Percentiles rank a stretch among this genome's conserved stretches.
phyloP scores from a whole-genome alignment of 2,888 invertebrate species.

The Eristalis intricaria region DNA sequence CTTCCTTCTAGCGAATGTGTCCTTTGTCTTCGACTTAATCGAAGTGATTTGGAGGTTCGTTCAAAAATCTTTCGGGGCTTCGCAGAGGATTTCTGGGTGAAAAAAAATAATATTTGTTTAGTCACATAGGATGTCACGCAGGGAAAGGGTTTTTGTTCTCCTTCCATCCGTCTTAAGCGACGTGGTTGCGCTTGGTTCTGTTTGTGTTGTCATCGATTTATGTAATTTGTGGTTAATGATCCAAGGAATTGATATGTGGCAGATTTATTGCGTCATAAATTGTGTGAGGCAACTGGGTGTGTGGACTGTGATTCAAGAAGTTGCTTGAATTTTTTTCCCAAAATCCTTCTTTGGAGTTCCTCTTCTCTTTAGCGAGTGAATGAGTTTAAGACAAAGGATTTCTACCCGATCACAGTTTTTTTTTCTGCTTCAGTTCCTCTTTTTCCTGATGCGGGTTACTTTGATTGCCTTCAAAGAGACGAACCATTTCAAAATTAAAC shows the following conservation, averaged over 20 bases:
- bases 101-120: slow-evolving; percentile 54
- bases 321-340: neutral
- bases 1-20: neutral
- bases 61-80: slow-evolving; percentile 45
- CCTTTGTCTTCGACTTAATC: neutral
- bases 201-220: slow-evolving; percentile 56
- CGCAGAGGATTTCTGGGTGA: slow-evolving; percentile 30
- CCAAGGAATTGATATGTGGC: slow-evolving; percentile 59
- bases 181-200: slow-evolving; percentile 9
- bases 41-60: slow-evolving; percentile 35
- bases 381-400: no score
- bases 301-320: neutral
- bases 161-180: neutral
- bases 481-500: neutral
- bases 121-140: slow-evolving; percentile 31
- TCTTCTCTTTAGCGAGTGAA: no score
- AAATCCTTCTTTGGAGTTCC: no score
- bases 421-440: neutral
- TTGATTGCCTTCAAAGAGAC: neutral
- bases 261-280: slow-evolving; percentile 60
- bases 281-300: neutral
- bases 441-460: neutral
- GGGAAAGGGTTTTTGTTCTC: slow-evolving; percentile 16
- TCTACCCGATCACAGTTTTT: neutral
- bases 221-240: slow-evolving; percentile 71